Evolutionary conservation across 2,888 invertebrate genomes (phyloP).

Genomic region (Gordius sp.): DNA sequence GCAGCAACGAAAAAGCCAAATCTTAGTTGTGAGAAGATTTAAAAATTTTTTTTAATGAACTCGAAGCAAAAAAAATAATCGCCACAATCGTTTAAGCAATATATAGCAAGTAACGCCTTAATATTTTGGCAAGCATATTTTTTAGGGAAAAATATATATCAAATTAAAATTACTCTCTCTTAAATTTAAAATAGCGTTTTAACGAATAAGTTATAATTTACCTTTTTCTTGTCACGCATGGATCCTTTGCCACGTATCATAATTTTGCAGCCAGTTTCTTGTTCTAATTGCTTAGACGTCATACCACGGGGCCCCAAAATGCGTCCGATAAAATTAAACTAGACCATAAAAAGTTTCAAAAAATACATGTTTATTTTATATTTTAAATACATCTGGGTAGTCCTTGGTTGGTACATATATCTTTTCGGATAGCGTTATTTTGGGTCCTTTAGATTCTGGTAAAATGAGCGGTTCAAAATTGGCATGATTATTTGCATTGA

Average conservation of each 20-base stretch:
- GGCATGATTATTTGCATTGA: slow-evolving; percentile 52
- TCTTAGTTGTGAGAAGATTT: no score
- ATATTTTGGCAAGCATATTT: no score
- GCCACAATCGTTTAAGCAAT: no score
- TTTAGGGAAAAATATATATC: no score
- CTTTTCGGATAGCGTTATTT: slow-evolving; percentile 83
- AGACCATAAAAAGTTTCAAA: no score
- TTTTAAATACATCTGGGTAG: slow-evolving; percentile 98
- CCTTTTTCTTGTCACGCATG: slow-evolving; percentile 98
- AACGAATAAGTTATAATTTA: slow-evolving; percentile 27
- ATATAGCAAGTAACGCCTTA: no score
- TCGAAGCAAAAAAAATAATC: no score
- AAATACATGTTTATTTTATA: no score
- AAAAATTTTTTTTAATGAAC: no score
- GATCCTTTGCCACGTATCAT: slow-evolving; percentile 99
- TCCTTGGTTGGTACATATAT: slow-evolving; percentile 98
- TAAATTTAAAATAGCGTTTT: not conserved
- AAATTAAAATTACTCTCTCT: no score
- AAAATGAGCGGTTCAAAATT: slow-evolving; percentile 50
- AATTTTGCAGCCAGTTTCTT: slow-evolving; percentile 99
- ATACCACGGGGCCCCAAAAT: slow-evolving; percentile 96
- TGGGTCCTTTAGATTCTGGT: slow-evolving; percentile 65
- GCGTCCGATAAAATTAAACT: slow-evolving; percentile 99
- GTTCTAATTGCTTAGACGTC: slow-evolving; percentile 98
- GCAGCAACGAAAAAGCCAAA: no score